Evolutionary conservation across 2,113 vertebrate species (phyloP).

Genomic region (Ahaetulla prasina): DNA sequence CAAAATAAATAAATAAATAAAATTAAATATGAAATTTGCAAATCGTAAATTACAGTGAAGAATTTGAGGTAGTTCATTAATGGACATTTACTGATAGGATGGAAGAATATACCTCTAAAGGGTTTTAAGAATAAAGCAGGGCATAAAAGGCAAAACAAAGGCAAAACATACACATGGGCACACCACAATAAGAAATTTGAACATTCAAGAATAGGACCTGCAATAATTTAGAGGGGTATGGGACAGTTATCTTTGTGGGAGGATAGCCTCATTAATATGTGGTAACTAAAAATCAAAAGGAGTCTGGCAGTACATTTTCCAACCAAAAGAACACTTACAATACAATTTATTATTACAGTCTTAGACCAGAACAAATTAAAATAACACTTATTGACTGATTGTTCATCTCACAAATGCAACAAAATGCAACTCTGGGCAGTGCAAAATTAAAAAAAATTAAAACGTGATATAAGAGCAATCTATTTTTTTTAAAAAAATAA

Average conservation of each 20-base stretch:
- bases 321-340: not conserved
- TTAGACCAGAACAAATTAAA: too few relatives aligned
- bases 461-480: not conserved
- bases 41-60: not conserved
- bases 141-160: not conserved
- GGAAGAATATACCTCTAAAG: not conserved
- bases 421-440: too few relatives aligned
- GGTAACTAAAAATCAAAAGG: not conserved
- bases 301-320: not conserved
- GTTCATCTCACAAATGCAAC: too few relatives aligned
- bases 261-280: not conserved
- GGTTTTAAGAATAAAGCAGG: not conserved
- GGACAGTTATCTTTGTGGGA: not conserved
- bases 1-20: too few relatives aligned
- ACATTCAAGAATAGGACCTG: not conserved
- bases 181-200: not conserved
- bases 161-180: not conserved
- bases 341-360: too few relatives aligned
- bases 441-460: not conserved
- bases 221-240: not conserved
- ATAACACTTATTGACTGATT: not conserved
- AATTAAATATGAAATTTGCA: not conserved
- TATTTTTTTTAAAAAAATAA: not conserved
- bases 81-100: not conserved
- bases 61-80: not conserved